These are phyloP conservation scores for Nomada hirtipes DNA, from an alignment of 2,888 invertebrate species.

Conservation along the genomic window DNA sequence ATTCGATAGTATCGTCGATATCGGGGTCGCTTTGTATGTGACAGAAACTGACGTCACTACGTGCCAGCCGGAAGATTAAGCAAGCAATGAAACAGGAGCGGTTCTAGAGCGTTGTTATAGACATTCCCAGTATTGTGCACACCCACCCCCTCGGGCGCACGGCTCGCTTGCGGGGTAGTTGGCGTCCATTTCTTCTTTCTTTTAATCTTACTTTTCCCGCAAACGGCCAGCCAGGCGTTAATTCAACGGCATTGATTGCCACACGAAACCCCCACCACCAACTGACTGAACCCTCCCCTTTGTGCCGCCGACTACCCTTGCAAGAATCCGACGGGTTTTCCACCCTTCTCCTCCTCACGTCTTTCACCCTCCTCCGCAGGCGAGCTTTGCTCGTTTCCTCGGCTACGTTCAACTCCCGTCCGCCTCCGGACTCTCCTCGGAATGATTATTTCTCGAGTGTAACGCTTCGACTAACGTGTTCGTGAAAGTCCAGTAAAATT, in stretches of 20 bases:
- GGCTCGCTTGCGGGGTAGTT: conserved; percentile 67
- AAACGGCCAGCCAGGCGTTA: conserved; percentile 84
- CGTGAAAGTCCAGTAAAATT: conserved; percentile 41
- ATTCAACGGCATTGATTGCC: conserved; percentile 84
- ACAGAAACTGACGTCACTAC: conserved; percentile 62
- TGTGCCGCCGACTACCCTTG: conserved; percentile 15
- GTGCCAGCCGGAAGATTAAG: conserved; percentile 69
- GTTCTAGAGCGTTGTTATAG: conserved; percentile 69
- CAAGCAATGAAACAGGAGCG: conserved; percentile 73
- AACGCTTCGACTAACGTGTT: conserved; percentile 50
- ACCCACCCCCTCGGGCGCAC: conserved; percentile 15
- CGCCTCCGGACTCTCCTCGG: conserved; percentile 22
- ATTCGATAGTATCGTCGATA: conserved; percentile 55
- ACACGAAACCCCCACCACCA: conserved; percentile 77
- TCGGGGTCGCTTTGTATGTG: conserved; percentile 62
- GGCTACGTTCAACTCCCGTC: conserved; percentile 56
- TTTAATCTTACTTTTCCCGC: conserved; percentile 84
- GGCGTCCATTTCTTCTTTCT: conserved; percentile 83
- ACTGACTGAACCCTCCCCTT: conserved; percentile 30
- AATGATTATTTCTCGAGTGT: conserved; percentile 67
- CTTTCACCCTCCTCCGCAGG: not conserved
- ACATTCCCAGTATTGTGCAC: conserved; percentile 65
- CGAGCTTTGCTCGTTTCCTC: conserved; percentile 56
- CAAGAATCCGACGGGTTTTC: conserved; percentile 62
- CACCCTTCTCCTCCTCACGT: conserved; percentile 39